phyloP scores from a whole-genome alignment of 2,797 vertebrate genomes.

The Anguilla anguilla region DNA sequence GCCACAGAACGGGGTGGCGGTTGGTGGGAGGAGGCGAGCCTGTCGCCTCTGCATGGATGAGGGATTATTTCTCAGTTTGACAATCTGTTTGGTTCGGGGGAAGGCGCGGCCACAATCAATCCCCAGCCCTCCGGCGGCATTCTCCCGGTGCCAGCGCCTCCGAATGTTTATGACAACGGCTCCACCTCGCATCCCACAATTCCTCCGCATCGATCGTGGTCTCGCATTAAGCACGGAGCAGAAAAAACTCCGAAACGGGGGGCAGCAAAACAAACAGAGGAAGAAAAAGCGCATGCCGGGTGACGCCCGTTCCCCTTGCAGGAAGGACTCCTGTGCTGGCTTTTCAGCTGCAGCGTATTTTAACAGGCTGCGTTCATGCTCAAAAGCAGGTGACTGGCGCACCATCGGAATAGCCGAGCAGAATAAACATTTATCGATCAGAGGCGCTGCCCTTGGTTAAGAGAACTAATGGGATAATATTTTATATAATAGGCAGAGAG shows the following conservation, averaged over 20 bases:
- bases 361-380: background rate
- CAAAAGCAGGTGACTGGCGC: background rate
- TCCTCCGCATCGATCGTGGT: background rate
- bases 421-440: background rate
- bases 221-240: background rate
- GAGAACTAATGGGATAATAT: background rate
- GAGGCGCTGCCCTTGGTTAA: background rate
- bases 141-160: background rate
- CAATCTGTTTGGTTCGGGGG: background rate
- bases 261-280: background rate
- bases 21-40: constrained; percentile 40
- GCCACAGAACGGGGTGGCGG: constrained; percentile 17
- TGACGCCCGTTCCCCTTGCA: background rate
- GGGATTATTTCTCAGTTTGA: background rate
- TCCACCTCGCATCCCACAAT: background rate
- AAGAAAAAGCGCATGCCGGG: background rate
- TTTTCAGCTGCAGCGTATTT: background rate
- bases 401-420: background rate
- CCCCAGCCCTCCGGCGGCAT: background rate
- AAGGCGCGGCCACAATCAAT: background rate
- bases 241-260: background rate
- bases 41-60: constrained; percentile 32
- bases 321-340: background rate
- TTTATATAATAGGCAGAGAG: background rate
- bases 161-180: background rate